Conservation (phyloP, 2,113 vertebrate genomes). For the Glaucomys volans region DNA sequence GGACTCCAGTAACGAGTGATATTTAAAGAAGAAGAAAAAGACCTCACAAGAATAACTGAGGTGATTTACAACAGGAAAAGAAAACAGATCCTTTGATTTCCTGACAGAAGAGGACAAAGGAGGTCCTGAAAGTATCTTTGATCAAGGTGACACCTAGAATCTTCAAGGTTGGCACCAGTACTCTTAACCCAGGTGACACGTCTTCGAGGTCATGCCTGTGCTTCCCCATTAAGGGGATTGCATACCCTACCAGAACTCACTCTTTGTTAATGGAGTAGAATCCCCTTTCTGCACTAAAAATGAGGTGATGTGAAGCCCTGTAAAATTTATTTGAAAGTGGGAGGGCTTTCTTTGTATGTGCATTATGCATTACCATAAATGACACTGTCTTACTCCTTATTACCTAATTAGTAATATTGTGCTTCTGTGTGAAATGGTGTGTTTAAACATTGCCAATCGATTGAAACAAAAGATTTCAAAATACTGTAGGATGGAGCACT, state of each 20-base stretch:
- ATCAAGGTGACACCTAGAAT: not conserved
- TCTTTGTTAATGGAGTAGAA: not conserved
- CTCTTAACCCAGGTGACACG: not conserved
- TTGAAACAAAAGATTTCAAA: constrained; percentile 74
- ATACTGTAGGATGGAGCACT: constrained; percentile 10
- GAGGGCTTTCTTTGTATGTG: constrained; percentile 11
- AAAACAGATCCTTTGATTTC: not conserved
- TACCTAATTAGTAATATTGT: constrained; percentile 70
- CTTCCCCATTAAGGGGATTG: not conserved
- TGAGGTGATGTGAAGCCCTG: constrained; percentile 41
- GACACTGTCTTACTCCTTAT: constrained; percentile 36
- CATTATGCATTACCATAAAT: constrained; percentile 43
- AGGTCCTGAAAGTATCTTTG: not conserved
- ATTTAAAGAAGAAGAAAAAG: not conserved
- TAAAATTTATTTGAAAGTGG: constrained; percentile 53
- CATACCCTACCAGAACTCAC: not conserved
- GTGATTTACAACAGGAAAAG: not conserved
- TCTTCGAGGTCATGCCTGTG: not conserved
- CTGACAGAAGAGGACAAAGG: not conserved
- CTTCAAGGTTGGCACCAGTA: not conserved
- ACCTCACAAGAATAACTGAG: not conserved
- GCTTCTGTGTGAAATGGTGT: constrained; percentile 56
- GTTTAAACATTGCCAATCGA: constrained; percentile 70
- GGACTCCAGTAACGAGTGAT: not conserved
- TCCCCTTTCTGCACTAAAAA: constrained; percentile 47